Evolutionary conservation across 2,113 vertebrate genomes (phyloP).

Genomic region (Anhinga rufa): DNA sequence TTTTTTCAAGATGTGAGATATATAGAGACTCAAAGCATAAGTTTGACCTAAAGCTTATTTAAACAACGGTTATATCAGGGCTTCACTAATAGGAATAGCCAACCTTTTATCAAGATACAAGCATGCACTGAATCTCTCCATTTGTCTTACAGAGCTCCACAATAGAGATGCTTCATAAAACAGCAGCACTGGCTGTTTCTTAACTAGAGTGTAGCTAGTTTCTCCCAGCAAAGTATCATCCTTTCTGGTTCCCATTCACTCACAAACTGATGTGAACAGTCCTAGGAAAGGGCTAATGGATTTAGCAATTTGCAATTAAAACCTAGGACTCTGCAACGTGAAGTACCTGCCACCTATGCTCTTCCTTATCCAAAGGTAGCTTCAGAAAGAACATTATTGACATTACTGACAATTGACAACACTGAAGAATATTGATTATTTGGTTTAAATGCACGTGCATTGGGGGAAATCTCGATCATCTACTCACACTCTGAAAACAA

Average conservation of each 20-base stretch:
- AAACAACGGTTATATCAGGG: background rate
- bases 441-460: background rate
- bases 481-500: background rate
- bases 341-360: fast-evolving
- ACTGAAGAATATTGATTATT: background rate
- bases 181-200: background rate
- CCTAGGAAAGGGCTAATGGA: background rate
- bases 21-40: background rate
- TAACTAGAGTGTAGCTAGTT: background rate
- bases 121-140: background rate
- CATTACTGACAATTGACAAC: background rate
- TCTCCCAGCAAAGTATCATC: background rate
- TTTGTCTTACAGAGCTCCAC: background rate
- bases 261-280: background rate
- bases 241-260: background rate
- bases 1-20: background rate
- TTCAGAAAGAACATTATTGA: background rate
- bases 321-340: background rate
- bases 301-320: background rate
- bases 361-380: background rate
- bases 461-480: background rate
- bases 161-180: background rate
- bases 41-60: background rate
- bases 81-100: background rate
- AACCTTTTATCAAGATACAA: background rate